Evolutionary conservation across 2,888 invertebrate genomes (phyloP).

Genomic region (Phyllotreta striolata): DNA sequence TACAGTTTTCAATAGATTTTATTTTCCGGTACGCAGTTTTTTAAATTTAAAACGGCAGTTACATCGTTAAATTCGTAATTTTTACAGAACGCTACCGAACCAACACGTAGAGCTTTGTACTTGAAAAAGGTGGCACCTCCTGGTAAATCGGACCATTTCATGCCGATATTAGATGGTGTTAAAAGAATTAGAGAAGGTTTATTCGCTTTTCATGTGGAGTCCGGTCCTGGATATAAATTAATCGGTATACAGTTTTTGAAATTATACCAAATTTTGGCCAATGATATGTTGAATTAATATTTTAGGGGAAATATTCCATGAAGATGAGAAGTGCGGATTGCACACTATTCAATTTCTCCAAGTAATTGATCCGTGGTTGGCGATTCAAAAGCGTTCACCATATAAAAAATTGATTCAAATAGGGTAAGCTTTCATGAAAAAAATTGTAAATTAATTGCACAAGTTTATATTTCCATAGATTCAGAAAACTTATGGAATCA

Average conservation of each 20-base stretch:
- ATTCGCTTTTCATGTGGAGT: conserved; percentile 78
- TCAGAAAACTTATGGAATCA: conserved; percentile 66
- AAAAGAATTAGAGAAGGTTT: conserved; percentile 68
- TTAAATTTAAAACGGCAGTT: background rate
- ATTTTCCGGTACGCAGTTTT: conserved; percentile 67
- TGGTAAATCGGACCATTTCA: conserved; percentile 66
- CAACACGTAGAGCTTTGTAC: conserved; percentile 69
- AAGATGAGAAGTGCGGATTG: conserved; percentile 77
- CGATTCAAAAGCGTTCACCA: conserved; percentile 69
- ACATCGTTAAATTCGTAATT: background rate
- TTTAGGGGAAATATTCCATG: conserved; percentile 71
- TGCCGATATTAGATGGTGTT: conserved; percentile 70
- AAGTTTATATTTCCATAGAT: conserved; percentile 56
- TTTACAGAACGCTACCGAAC: conserved; percentile 70
- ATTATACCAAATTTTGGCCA: conserved; percentile 47
- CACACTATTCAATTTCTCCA: conserved; percentile 70
- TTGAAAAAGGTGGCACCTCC: conserved; percentile 70
- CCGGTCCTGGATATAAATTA: conserved; percentile 74
- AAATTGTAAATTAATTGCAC: too few species aligned
- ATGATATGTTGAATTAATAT: conserved; percentile 55
- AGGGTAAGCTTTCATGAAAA: too few species aligned
- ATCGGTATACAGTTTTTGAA: conserved; percentile 59
- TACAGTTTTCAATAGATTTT: conserved; percentile 73
- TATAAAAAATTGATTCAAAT: conserved; percentile 71
- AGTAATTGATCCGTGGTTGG: conserved; percentile 71